These are phyloP conservation scores for Helicoverpa armigera DNA, from an alignment of 1,140 invertebrate genomes.

Conservation along the genomic window DNA sequence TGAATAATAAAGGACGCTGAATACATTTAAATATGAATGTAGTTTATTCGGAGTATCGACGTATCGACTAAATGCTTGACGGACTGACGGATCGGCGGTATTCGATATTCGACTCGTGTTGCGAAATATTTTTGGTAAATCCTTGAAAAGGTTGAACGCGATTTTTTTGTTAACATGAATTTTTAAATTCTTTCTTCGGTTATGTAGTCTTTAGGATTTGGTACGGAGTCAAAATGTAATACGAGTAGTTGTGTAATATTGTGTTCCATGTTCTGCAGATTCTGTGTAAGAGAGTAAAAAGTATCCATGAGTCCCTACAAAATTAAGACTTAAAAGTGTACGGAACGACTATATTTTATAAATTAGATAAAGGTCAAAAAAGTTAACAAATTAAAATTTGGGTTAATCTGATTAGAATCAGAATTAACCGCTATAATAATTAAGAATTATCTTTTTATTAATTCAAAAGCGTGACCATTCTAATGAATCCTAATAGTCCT, in stretches of 20 bases:
- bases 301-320: too few species aligned
- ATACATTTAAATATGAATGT: slow-evolving; percentile 50
- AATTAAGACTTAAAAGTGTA: too few species aligned
- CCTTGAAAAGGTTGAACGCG: not conserved
- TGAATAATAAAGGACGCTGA: slow-evolving; percentile 50
- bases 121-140: not conserved
- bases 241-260: too few species aligned
- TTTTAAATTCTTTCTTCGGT: too few species aligned
- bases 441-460: not conserved
- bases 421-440: not conserved
- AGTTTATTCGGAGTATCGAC: slow-evolving; percentile 46
- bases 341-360: too few species aligned
- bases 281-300: too few species aligned
- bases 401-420: not conserved
- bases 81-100: slow-evolving; percentile 13
- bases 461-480: not conserved
- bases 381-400: too few species aligned
- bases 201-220: too few species aligned
- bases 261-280: too few species aligned
- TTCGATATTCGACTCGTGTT: slow-evolving; percentile 5
- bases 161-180: not conserved
- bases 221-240: too few species aligned
- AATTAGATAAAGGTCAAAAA: too few species aligned
- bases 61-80: slow-evolving; percentile 41
- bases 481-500: slow-evolving; percentile 30